These are phyloP conservation scores for Noctua janthina DNA, from an alignment of 2,888 invertebrate species.

Conservation along the genomic window DNA sequence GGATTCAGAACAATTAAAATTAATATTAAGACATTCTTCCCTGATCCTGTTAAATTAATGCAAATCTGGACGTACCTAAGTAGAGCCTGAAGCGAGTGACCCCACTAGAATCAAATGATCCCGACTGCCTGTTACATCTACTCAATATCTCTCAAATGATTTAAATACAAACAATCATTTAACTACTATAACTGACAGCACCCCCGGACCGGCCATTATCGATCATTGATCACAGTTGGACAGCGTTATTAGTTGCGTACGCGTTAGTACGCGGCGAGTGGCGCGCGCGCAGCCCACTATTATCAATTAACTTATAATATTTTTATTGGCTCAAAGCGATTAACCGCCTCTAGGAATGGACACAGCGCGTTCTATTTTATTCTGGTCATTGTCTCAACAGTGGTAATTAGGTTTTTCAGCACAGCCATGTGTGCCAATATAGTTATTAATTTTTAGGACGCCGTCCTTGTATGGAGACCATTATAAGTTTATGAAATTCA, in stretches of 20 bases:
- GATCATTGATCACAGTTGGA: constrained; percentile 56
- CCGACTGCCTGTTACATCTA: background rate
- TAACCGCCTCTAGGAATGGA: constrained; percentile 60
- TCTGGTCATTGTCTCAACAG: constrained; percentile 49
- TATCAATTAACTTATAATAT: constrained; percentile 64
- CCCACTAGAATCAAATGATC: background rate
- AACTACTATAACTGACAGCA: constrained; percentile 27
- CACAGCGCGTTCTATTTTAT: constrained; percentile 56
- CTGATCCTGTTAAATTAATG: background rate
- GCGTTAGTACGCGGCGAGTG: constrained; percentile 34
- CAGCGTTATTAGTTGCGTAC: constrained; percentile 52
- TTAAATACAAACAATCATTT: constrained; percentile 49
- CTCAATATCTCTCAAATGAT: constrained; percentile 15
- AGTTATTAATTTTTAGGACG: constrained; percentile 41
- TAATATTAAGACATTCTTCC: background rate
- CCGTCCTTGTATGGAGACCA: constrained; percentile 33
- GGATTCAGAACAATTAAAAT: background rate
- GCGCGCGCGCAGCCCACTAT: constrained; percentile 54
- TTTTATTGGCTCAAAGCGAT: constrained; percentile 64
- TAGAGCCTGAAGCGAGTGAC: background rate
- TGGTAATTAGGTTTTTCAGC: constrained; percentile 46
- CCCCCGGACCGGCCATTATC: constrained; percentile 32
- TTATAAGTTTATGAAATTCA: constrained; percentile 52
- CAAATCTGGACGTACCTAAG: background rate
- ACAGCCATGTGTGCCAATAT: constrained; percentile 37